phyloP scores from a whole-genome alignment of 1,140 invertebrate species.

The Cotesia typhae region DNA sequence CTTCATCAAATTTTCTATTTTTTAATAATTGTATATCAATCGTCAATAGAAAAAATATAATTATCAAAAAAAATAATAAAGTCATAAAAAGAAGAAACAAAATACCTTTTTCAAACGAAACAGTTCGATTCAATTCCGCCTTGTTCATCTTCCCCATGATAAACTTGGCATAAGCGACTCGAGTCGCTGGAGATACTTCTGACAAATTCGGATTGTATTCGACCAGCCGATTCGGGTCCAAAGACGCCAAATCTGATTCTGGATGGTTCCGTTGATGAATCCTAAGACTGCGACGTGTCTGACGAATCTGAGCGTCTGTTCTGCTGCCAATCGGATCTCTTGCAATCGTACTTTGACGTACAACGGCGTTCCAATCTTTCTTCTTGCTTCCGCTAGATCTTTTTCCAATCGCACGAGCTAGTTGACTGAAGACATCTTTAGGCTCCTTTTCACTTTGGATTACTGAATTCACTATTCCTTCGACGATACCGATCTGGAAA shows the following conservation, averaged over 20 bases:
- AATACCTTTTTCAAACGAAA: slow-evolving; percentile 11
- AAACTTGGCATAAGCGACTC: slow-evolving; percentile 86
- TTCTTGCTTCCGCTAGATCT: slow-evolving; percentile 69
- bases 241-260: slow-evolving; percentile 66
- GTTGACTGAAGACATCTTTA: slow-evolving; percentile 82
- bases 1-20: too few species aligned
- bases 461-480: slow-evolving; percentile 80
- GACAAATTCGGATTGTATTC: slow-evolving; percentile 84
- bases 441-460: slow-evolving; percentile 73
- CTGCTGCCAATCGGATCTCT: slow-evolving; percentile 82
- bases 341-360: slow-evolving; percentile 73
- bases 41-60: too few species aligned
- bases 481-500: slow-evolving; percentile 88
- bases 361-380: slow-evolving; percentile 86
- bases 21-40: too few species aligned
- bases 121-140: slow-evolving; percentile 1
- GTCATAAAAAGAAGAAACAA: neutral
- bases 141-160: slow-evolving; percentile 72
- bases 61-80: too few species aligned
- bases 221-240: slow-evolving; percentile 76
- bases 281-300: slow-evolving; percentile 75
- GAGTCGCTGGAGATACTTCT: slow-evolving; percentile 75
- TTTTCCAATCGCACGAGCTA: slow-evolving; percentile 78
- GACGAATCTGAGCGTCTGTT: slow-evolving; percentile 70
- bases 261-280: slow-evolving; percentile 72